Base-by-base conservation (phyloP, 2,113 vertebrate genomes). In the Mohoua ochrocephala region DNA sequence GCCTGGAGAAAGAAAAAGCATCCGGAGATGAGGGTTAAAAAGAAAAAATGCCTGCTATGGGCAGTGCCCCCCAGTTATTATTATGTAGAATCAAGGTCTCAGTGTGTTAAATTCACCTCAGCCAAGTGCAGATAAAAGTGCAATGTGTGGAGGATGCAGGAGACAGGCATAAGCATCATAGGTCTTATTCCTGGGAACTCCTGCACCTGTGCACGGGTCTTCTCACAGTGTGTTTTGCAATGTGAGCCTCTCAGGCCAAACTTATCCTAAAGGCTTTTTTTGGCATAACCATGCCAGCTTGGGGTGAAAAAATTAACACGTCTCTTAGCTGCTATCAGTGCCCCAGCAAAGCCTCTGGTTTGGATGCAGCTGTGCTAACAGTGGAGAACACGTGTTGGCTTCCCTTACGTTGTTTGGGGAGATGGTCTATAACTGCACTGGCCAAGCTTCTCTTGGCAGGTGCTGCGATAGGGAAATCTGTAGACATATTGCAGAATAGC, bases 371-470 rank as follows among this genome's bases (percentile, higher is more conserved):
- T 91, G 64, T 76, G 78, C 84, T 89, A 87, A 84, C 61, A 79
- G 70, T 57, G 85, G 82, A 87, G 90, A 93, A 60, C 92, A 79
- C 75, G 60, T 61, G 53, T 87, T 94, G 92, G 57, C 78, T 87
- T 85, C 64, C 52, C 52, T 94, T 71, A 50, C 61, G 3, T 87
- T 87, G 82, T 91, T 68, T 85, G 41, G 44, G 84, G 67, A 95
- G 70, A 41, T 52, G 39, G 65, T 71, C 21, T 85, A 17, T 68
- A 69, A 64, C 30, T 85, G 28, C 57, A 53, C 49, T 39, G 61
- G 90, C 92, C 90, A 91, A 87, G 67, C 45, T 82, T 31, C 74
- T 85, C 37, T 89, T 97, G 95, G 95, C 95, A 96, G 73, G 44
- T 90, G 78, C 67, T 79, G 39, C 82, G 65, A 37, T 89, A 84